Conservation (phyloP, 2,888 invertebrate species). For the Smittia sp. region DNA sequence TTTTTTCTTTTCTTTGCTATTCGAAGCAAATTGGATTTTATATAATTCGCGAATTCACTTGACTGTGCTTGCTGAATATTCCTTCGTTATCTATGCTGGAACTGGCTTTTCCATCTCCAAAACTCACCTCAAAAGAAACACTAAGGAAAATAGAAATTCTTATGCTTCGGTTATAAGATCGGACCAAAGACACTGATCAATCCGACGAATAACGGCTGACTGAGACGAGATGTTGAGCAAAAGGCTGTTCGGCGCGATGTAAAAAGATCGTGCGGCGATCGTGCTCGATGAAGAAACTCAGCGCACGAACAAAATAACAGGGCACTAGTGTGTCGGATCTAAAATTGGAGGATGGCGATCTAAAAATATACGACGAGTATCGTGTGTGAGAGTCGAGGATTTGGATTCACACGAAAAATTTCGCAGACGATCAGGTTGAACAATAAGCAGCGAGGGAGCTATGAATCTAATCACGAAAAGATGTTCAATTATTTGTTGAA, state of each 20-base stretch:
- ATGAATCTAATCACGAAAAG: too few relatives aligned
- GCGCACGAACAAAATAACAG: constrained; percentile 26
- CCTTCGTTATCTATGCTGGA: constrained; percentile 17
- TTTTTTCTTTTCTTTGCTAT: constrained; percentile 14
- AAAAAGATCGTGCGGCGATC: constrained; percentile 22
- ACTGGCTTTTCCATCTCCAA: constrained; percentile 9
- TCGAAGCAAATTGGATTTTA: background rate
- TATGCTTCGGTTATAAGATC: constrained; percentile 48
- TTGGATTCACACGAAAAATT: background rate
- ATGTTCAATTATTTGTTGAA: too few relatives aligned
- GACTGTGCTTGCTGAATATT: background rate
- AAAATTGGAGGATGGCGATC: constrained; percentile 37
- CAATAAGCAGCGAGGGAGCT: background rate
- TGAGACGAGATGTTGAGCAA: constrained; percentile 44
- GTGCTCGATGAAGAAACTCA: constrained; percentile 20
- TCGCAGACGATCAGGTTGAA: constrained; percentile 5
- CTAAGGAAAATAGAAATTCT: constrained; percentile 50
- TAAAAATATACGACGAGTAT: constrained; percentile 32
- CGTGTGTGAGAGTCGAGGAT: constrained; percentile 23
- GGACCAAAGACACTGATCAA: constrained; percentile 54
- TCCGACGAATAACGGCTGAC: constrained; percentile 56
- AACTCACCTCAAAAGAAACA: constrained; percentile 54
- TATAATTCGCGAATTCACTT: background rate
- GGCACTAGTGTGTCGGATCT: constrained; percentile 40
- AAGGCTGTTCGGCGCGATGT: constrained; percentile 33